Evolutionary conservation across 1,140 invertebrate species (phyloP), one percentile per base, ranked within the genome.

Genomic region (Stegodyphus mimosarum): DNA sequence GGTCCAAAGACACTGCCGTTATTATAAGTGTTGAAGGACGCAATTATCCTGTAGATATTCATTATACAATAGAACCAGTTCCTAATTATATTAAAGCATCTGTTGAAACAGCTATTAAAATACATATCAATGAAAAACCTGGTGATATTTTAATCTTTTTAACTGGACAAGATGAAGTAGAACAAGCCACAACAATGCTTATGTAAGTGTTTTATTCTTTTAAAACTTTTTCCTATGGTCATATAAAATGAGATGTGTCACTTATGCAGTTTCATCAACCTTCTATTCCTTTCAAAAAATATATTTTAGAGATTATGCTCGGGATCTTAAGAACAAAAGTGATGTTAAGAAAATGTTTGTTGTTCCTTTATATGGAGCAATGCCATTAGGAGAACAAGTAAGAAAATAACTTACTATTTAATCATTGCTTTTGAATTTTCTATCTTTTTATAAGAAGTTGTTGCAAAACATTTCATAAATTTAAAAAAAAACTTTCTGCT

Each of bases 81-180:
- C 93, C 97, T 0, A 94, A 99, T 92, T 99, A 99, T 90, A 93
- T 99, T 0, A 94, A 95, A 88, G 94, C 94, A 6, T 94, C 95
- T 15, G 94, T 98, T 0, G 95, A 98, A 7, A 96, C 96, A 0
- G 94, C 94, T 0, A 92, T 98, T 78, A 97, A 98, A 90, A 96
- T 99, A 87, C 97, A 99, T 88, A 91, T 94, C 81, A 93, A 91
- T 76, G 95, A 98, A 89, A 92, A 93, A 11, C 91, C 92, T 6
- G 97, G 97, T 0, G 97, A 99, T 91, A 93, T 99, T 83, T 90
- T 99, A 7, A 95, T 95, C 0, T 99, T 99, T 91, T 91, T 99
- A 0, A 99, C 98, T 11, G 98, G 98, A 66, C 95, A 95, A 93
- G 97, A 99, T 88, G 96, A 98, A 91, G 96, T 98, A 2, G 93